Evolutionary conservation across 2,888 invertebrate genomes (phyloP).

Genomic region (Chironomus tentans): DNA sequence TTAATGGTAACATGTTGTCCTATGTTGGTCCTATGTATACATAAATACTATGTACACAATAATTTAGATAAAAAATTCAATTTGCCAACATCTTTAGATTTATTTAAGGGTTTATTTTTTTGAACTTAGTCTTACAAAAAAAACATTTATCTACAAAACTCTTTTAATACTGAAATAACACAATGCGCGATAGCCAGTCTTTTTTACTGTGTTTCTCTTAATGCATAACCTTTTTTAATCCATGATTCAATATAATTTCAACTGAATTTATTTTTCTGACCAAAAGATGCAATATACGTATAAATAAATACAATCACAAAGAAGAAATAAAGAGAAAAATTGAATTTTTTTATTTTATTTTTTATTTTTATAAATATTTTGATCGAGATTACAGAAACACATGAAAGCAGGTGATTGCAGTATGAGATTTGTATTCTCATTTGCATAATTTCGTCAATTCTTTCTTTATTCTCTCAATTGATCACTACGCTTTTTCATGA

Average conservation of each 20-base stretch:
- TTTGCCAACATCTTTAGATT: too few species aligned
- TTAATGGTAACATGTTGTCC: too few species aligned
- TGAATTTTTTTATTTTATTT: not conserved
- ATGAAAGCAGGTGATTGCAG: constrained; percentile 22
- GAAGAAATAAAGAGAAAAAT: not conserved
- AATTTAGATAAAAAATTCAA: too few species aligned
- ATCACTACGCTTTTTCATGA: not conserved
- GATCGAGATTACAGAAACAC: constrained; percentile 18
- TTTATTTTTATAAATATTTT: constrained; percentile 18
- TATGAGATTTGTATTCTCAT: constrained; percentile 6
- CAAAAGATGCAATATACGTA: not conserved
- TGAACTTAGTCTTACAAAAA: too few species aligned
- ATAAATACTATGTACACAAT: too few species aligned
- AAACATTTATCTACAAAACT: too few species aligned
- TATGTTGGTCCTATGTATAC: too few species aligned
- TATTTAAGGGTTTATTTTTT: too few species aligned
- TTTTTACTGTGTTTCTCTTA: not conserved
- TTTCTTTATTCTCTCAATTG: not conserved
- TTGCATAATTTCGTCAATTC: constrained; percentile 9
- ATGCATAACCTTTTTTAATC: not conserved
- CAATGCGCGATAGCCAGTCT: too few species aligned
- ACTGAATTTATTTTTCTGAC: not conserved
- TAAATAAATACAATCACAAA: not conserved
- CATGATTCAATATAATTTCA: constrained; percentile 1
- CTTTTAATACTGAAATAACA: too few species aligned